phyloP scores from a whole-genome alignment of 2,797 vertebrate genomes.

The Borostomias antarcticus region DNA sequence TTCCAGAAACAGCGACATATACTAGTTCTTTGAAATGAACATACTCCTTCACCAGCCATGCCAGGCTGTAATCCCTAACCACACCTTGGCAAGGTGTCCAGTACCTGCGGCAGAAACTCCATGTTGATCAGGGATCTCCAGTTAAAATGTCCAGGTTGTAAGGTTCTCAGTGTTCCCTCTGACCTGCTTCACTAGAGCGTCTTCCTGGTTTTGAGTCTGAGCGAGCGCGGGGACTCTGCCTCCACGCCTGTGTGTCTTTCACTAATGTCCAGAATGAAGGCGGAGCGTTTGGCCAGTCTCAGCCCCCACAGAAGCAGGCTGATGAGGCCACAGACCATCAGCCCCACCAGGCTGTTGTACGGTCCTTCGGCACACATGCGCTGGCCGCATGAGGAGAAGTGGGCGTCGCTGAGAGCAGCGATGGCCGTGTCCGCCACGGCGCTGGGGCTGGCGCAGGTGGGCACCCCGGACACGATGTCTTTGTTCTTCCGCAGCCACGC shows the following conservation, averaged over 20 bases:
- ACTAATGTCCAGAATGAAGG: slow-evolving; percentile 66
- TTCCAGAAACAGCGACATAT: too few relatives aligned
- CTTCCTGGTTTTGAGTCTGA: slow-evolving; percentile 68
- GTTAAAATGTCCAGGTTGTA: slow-evolving; percentile 25
- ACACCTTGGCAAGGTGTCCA: slow-evolving; percentile 70
- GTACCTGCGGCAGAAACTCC: slow-evolving; percentile 75
- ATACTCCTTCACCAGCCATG: neutral
- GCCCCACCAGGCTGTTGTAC: slow-evolving; percentile 37
- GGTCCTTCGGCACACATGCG: slow-evolving; percentile 34
- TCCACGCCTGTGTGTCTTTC: slow-evolving; percentile 56
- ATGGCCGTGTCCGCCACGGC: slow-evolving; percentile 62
- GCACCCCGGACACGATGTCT: slow-evolving; percentile 29
- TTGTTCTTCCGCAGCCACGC: slow-evolving; percentile 75
- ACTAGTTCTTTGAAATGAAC: too few relatives aligned
- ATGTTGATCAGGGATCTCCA: slow-evolving; percentile 59
- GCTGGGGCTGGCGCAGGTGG: slow-evolving; percentile 70
- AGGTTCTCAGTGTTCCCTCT: slow-evolving; percentile 9
- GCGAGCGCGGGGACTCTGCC: slow-evolving; percentile 49
- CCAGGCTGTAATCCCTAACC: neutral
- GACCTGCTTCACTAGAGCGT: slow-evolving; percentile 29
- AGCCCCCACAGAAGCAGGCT: slow-evolving; percentile 69
- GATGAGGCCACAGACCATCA: slow-evolving; percentile 58
- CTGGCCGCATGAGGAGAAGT: slow-evolving; percentile 61
- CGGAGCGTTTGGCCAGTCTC: slow-evolving; percentile 64
- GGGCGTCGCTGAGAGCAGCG: slow-evolving; percentile 57